These are phyloP conservation scores for Puntigrus tetrazona DNA, from an alignment of 2,113 vertebrate species.

Conservation along the genomic window DNA sequence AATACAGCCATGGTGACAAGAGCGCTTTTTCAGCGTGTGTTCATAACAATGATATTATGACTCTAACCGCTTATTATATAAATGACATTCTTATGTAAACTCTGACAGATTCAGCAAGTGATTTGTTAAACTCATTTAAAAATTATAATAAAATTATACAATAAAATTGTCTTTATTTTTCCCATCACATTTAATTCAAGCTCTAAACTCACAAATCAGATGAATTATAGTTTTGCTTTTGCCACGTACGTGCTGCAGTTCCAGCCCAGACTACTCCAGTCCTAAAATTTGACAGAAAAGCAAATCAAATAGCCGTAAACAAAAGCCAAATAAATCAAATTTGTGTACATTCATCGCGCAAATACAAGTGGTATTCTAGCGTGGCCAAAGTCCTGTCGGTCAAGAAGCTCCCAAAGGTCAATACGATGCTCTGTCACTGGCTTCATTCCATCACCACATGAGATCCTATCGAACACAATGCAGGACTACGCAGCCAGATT, in stretches of 20 bases:
- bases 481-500: constrained; percentile 29
- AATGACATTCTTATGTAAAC: not conserved
- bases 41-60: not conserved
- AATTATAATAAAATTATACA: too few species aligned
- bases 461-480: constrained; percentile 13
- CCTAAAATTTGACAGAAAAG: not conserved
- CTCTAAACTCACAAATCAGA: not conserved
- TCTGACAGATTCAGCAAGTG: not conserved
- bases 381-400: constrained; percentile 11
- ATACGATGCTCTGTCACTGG: constrained; percentile 36
- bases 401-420: constrained; percentile 14
- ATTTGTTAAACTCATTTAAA: not conserved
- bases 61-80: not conserved
- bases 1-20: not conserved
- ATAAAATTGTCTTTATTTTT: not conserved
- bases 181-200: not conserved
- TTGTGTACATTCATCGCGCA: not conserved
- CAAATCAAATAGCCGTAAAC: not conserved
- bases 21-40: not conserved
- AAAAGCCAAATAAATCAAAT: not conserved
- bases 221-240: not conserved
- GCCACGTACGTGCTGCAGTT: not conserved
- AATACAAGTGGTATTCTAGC: not conserved
- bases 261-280: not conserved
- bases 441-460: not conserved